Evolutionary conservation across 2,888 invertebrate genomes (phyloP).

Genomic region (Liopterus haemorrhoidalis): DNA sequence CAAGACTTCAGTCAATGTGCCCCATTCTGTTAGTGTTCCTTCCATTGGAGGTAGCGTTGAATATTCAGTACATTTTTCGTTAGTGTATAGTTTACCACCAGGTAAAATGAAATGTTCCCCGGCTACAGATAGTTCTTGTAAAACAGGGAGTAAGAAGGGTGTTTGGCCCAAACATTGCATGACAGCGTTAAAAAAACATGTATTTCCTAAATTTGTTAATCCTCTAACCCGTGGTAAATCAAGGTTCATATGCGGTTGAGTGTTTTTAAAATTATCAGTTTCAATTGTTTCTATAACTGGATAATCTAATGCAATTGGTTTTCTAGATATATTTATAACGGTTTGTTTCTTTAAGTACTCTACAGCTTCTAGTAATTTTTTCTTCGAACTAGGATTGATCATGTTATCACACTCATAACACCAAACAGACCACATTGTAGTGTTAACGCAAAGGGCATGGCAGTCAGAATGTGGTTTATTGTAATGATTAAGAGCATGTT

Average conservation of each 20-base stretch:
- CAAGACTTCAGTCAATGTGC: slow-evolving; percentile 59
- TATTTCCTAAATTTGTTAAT: slow-evolving; percentile 86
- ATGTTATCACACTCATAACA: slow-evolving; percentile 74
- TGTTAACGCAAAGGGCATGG: slow-evolving; percentile 69
- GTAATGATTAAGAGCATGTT: slow-evolving; percentile 71
- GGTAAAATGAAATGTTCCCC: slow-evolving; percentile 67
- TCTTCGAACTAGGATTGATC: slow-evolving; percentile 54
- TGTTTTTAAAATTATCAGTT: slow-evolving; percentile 2
- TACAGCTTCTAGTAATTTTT: slow-evolving; percentile 67
- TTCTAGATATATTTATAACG: slow-evolving; percentile 25
- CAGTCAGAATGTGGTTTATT: slow-evolving; percentile 68
- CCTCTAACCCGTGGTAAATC: slow-evolving; percentile 63
- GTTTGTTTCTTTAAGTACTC: slow-evolving; percentile 63
- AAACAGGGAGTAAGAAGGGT: slow-evolving; percentile 62
- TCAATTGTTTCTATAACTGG: slow-evolving; percentile 2
- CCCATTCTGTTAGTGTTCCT: slow-evolving; percentile 62
- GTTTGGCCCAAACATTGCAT: slow-evolving; percentile 88
- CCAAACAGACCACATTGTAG: slow-evolving; percentile 66
- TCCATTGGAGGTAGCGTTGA: slow-evolving; percentile 36
- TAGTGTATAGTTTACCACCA: slow-evolving; percentile 60
- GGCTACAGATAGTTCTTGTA: slow-evolving; percentile 62
- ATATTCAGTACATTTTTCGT: too few relatives aligned
- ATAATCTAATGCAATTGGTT: slow-evolving; percentile 10
- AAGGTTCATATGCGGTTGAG: slow-evolving; percentile 1
- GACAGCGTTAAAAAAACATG: slow-evolving; percentile 96